Conservation (phyloP, 2,888 invertebrate species). For the Encarsia formosa region DNA sequence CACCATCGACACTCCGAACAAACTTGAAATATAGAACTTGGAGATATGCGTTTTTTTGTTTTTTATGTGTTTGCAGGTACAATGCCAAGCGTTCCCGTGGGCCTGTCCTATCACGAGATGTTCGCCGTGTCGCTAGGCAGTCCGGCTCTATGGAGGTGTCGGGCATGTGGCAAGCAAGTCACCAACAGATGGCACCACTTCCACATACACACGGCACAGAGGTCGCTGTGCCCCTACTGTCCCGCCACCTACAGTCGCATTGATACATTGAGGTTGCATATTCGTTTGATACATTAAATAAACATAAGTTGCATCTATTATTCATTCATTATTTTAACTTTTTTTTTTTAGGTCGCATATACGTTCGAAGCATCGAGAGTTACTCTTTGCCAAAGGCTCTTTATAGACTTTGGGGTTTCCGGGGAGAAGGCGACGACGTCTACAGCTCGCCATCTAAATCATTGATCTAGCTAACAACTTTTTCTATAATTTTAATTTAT, state of each 20-base stretch:
- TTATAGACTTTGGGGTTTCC: slow-evolving; percentile 45
- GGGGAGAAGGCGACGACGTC: slow-evolving; percentile 40
- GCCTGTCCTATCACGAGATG: slow-evolving; percentile 78
- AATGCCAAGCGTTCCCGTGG: slow-evolving; percentile 45
- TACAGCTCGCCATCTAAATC: slow-evolving; percentile 20
- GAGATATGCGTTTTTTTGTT: neutral
- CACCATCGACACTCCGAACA: neutral
- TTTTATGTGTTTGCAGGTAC: slow-evolving; percentile 41
- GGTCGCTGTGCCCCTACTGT: slow-evolving; percentile 79
- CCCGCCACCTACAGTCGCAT: slow-evolving; percentile 83
- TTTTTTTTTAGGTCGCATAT: slow-evolving; percentile 78
- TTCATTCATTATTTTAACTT: too few species aligned
- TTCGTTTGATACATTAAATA: slow-evolving; percentile 63
- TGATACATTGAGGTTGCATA: slow-evolving; percentile 78
- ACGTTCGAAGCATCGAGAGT: slow-evolving; percentile 56
- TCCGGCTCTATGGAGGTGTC: slow-evolving; percentile 75
- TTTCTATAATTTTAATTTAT: too few species aligned
- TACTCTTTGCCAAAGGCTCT: slow-evolving; percentile 41
- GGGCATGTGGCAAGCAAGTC: slow-evolving; percentile 79
- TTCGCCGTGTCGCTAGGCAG: slow-evolving; percentile 70
- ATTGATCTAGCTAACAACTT: too few species aligned
- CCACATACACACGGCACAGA: slow-evolving; percentile 77
- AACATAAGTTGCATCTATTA: slow-evolving; percentile 36
- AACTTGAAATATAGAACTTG: too few species aligned
- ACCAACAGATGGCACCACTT: slow-evolving; percentile 86